These are phyloP conservation scores for Brenthis ino DNA, from an alignment of 2,888 invertebrate species.

Conservation along the genomic window DNA sequence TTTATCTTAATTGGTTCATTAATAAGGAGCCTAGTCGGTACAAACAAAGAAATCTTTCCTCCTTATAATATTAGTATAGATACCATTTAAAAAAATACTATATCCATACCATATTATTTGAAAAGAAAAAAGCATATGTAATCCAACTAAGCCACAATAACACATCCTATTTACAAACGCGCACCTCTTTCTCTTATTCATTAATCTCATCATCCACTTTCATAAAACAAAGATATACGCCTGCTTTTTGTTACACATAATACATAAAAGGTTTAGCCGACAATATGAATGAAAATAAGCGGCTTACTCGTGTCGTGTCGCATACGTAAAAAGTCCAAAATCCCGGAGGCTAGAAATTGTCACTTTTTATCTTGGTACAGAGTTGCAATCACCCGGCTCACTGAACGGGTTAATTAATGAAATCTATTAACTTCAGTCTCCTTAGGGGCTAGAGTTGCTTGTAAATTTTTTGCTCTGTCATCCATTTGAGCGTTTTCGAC, in stretches of 20 bases:
- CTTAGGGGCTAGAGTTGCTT: constrained; percentile 63
- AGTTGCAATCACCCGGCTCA: constrained; percentile 79
- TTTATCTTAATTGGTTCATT: too few relatives aligned
- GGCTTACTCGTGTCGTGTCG: constrained; percentile 50
- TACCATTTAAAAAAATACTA: too few relatives aligned
- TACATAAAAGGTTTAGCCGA: constrained; percentile 32
- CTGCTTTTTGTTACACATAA: constrained; percentile 32
- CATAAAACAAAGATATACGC: constrained; percentile 25
- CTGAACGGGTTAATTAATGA: constrained; percentile 81
- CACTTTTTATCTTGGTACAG: constrained; percentile 66
- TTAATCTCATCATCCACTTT: constrained; percentile 27
- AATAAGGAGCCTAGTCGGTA: too few relatives aligned
- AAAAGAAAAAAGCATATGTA: not conserved
- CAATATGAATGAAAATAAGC: constrained; percentile 44
- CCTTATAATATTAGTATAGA: too few relatives aligned
- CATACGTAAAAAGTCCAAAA: constrained; percentile 61
- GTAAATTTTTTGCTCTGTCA: constrained; percentile 66
- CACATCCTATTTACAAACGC: constrained; percentile 9
- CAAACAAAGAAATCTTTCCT: too few relatives aligned
- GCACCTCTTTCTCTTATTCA: constrained; percentile 9
- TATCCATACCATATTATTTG: too few relatives aligned
- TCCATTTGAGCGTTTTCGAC: constrained; percentile 60
- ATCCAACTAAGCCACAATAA: not conserved
- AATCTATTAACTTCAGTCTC: constrained; percentile 79
- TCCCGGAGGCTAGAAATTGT: constrained; percentile 65